Conservation (phyloP, 2,113 vertebrate species). For the Pseudorasbora parva region DNA sequence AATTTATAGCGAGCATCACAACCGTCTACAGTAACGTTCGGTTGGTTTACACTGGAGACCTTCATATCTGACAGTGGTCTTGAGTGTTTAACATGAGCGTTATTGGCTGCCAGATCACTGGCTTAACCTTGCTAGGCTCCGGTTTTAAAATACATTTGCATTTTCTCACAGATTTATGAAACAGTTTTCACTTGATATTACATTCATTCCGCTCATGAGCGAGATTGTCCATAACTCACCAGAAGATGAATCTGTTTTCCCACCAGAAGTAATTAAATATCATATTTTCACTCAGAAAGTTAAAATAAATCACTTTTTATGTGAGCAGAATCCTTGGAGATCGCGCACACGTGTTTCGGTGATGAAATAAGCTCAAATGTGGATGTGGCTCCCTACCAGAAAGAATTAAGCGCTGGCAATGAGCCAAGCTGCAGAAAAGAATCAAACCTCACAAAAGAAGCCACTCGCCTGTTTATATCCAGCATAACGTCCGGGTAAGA, state of each 20-base stretch:
- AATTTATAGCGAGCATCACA: constrained; percentile 53
- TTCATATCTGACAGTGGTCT: constrained; percentile 20
- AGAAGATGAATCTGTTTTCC: constrained; percentile 57
- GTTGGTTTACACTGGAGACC: constrained; percentile 31
- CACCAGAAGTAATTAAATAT: constrained; percentile 62
- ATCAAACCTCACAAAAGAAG: constrained; percentile 43
- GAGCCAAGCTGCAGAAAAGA: constrained; percentile 49
- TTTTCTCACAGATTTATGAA: constrained; percentile 59
- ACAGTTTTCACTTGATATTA: constrained; percentile 54
- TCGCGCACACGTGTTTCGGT: constrained; percentile 40
- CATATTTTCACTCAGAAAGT: constrained; percentile 61
- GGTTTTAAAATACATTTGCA: constrained; percentile 54
- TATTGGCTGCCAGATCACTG: constrained; percentile 52
- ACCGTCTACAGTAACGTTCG: background rate
- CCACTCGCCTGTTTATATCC: constrained; percentile 20
- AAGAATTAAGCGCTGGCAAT: constrained; percentile 46
- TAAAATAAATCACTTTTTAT: constrained; percentile 60
- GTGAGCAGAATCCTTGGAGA: constrained; percentile 51
- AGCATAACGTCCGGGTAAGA: constrained; percentile 23
- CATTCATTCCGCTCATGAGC: constrained; percentile 57
- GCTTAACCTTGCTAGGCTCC: constrained; percentile 12
- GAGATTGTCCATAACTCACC: constrained; percentile 58
- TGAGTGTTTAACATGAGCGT: constrained; percentile 40
- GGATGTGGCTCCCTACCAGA: constrained; percentile 49
- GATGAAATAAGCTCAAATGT: constrained; percentile 53